A percentile compares a stretch with the other conserved stretches of the same genome.
These are phyloP conservation scores for Actinemys pallida DNA, from an alignment of 2,113 vertebrate species.

Conservation along the genomic window DNA sequence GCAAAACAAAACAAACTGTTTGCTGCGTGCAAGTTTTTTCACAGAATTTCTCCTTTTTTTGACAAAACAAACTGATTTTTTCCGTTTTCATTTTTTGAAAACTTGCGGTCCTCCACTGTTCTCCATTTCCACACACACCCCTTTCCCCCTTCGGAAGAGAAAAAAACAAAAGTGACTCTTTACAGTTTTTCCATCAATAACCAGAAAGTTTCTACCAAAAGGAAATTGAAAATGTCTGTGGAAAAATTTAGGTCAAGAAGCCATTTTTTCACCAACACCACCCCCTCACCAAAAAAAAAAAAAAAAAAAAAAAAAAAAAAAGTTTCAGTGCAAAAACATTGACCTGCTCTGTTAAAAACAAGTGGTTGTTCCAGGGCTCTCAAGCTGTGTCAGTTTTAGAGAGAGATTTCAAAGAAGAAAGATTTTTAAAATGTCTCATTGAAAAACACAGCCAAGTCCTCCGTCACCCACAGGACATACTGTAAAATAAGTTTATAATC, in stretches of 20 bases:
- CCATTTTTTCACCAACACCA: not conserved
- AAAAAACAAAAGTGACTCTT: not conserved
- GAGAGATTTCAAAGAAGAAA: not conserved
- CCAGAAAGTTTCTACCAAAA: not conserved
- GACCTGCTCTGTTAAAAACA: conserved; percentile 5
- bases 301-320: not conserved
- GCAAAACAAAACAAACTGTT: not conserved
- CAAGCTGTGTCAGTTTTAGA: not conserved
- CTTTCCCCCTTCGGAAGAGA: not conserved
- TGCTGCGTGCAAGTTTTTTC: not conserved
- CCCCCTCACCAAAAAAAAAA: too few relatives aligned
- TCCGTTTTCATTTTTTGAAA: not conserved
- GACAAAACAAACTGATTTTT: not conserved
- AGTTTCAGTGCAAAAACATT: not conserved
- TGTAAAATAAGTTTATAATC: not conserved
- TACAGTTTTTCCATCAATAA: not conserved
- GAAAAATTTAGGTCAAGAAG: not conserved
- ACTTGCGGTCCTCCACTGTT: not conserved
- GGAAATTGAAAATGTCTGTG: not conserved
- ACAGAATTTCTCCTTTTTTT: not conserved
- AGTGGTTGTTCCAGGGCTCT: not conserved
- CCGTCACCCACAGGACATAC: not conserved
- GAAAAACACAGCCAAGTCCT: not conserved
- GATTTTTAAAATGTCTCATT: not conserved
- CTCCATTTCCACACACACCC: not conserved